Base-by-base conservation (phyloP, 2,888 invertebrate species). In the Ophioninae sp. region DNA sequence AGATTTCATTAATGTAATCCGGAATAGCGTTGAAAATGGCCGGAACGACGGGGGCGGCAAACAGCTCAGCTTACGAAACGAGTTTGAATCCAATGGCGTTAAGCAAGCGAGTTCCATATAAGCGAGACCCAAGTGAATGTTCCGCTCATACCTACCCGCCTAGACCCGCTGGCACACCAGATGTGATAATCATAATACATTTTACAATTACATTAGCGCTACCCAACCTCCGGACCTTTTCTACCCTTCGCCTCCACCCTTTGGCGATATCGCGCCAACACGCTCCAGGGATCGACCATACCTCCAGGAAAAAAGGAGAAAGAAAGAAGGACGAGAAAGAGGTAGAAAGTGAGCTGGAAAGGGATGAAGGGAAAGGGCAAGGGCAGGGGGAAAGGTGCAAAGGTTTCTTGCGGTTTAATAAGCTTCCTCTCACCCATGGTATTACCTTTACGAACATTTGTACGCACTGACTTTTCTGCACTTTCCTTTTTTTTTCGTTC, bases 141-240 rank as follows among this genome's bases (percentile, higher is more conserved):
- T 72, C 58, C 67, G 79, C 58, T 67, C 75, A 61, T 72, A 17
- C 51, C 13, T 68, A 71, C 61, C 59, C 68, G 41, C 61, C 41
- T 56, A 30, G 56, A 37, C 61, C 56, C 37, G 51, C 51, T 51
- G 9, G 64, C 37, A 72, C 39, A 71, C 69, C 67, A 69, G 77
- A 78, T 78, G 79, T 78, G 84, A 85, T 84, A 84, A 84, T 85
- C 82, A 79, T 85, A 85, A 85, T 81, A 81, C 85, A 82, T 84
- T 84, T 84, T 79, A 83, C 79, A 85, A 85, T 85, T 85, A 84
- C 84, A 85, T 85, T 85, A 85, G 81, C 69, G 77, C 67, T 51
- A 51, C 51, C 51, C 51, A 51, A 17, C 51, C 51, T 51, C 51
- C 17, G 17, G 17, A 13, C 17, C 51, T 51, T 13, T 51, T 51